phyloP scores from a whole-genome alignment of 2,888 invertebrate species.

The Melikaiella ostensackeni region DNA sequence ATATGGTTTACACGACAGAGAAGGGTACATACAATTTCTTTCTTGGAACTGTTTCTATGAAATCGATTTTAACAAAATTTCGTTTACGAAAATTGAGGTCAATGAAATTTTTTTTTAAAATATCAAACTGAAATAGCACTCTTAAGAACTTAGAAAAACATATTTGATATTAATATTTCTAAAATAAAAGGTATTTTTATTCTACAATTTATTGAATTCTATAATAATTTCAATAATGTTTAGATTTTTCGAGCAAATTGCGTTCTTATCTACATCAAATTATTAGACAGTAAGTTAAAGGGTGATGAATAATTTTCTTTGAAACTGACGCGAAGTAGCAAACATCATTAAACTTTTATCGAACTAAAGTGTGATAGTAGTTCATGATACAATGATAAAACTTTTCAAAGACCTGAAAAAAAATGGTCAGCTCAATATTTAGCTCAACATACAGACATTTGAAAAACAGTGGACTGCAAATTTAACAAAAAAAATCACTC shows the following conservation, averaged over 20 bases:
- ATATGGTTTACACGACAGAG: not conserved
- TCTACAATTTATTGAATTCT: not conserved
- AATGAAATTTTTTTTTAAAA: no score
- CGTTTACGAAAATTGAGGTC: no score
- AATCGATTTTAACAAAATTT: not conserved
- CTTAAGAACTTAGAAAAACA: no score
- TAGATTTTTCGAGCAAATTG: not conserved
- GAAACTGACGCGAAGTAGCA: constrained; percentile 8
- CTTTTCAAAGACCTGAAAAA: no score
- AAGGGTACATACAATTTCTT: not conserved
- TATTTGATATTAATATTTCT: no score
- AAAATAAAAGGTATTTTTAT: not conserved
- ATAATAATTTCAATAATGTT: not conserved
- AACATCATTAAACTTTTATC: constrained; percentile 20
- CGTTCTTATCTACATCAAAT: not conserved
- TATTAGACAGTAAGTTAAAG: not conserved
- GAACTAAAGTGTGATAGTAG: not conserved
- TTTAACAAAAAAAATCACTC: no score
- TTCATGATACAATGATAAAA: no score
- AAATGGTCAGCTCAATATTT: no score
- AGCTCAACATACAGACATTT: no score
- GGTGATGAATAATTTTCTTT: constrained; percentile 11
- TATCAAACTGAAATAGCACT: no score
- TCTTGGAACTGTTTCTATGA: not conserved
- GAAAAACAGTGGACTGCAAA: no score